A percentile compares a stretch with the other conserved stretches of the same genome.
Conservation (phyloP, 2,113 vertebrate species). For the Sturnus vulgaris region DNA sequence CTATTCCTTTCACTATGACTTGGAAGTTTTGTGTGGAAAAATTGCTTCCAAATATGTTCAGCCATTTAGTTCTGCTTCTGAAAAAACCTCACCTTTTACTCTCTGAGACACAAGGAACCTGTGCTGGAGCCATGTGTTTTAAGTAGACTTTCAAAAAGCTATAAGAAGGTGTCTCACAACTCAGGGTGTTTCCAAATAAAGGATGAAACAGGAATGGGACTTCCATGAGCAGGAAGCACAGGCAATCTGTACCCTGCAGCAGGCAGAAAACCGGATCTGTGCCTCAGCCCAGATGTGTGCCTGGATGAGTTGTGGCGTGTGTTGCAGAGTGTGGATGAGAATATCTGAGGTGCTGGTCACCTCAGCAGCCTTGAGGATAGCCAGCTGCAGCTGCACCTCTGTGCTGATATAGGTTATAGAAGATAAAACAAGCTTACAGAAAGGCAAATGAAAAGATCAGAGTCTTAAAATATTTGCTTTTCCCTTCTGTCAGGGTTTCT, state of each 20-base stretch:
- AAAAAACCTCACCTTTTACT: background rate
- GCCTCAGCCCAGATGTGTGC: background rate
- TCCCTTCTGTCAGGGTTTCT: background rate
- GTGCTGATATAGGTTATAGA: background rate
- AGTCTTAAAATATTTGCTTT: background rate
- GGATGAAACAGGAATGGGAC: background rate
- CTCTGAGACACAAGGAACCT: background rate
- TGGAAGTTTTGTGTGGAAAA: background rate
- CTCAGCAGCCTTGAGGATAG: background rate
- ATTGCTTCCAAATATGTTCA: background rate
- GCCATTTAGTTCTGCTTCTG: background rate
- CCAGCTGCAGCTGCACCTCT: rapidly evolving
- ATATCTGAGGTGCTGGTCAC: background rate
- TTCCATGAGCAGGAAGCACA: background rate
- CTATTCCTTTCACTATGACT: background rate
- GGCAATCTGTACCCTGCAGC: background rate
- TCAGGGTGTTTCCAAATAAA: background rate
- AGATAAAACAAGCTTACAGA: background rate
- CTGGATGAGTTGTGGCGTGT: background rate
- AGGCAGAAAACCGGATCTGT: background rate
- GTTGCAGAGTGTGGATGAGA: background rate
- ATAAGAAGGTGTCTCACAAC: background rate
- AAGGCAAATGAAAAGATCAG: background rate
- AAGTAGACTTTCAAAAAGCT: background rate
- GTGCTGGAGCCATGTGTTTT: background rate